These are phyloP conservation scores for Caenorhabditis tropicalis DNA, from an alignment of 1,140 invertebrate species.

Conservation along the genomic window DNA sequence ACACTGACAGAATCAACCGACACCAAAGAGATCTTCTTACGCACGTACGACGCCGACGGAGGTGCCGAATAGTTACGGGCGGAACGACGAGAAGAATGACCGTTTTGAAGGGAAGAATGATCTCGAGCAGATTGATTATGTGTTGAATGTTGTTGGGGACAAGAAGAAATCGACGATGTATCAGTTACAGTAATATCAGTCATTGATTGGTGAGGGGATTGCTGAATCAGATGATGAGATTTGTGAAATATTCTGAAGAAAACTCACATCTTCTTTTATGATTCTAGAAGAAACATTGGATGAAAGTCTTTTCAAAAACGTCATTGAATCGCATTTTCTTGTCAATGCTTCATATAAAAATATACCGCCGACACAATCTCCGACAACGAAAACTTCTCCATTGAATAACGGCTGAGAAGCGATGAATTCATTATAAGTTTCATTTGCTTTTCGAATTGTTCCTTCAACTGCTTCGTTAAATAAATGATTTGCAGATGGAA, in stretches of 20 bases:
- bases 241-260: background rate
- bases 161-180: constrained; percentile 16
- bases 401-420: constrained; percentile 60
- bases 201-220: constrained; percentile 48
- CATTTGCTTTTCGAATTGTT: constrained; percentile 66
- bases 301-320: background rate
- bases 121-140: constrained; percentile 11
- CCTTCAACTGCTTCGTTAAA: constrained; percentile 64
- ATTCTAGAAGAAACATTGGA: background rate
- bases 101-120: constrained; percentile 19
- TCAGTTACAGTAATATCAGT: background rate
- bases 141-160: background rate
- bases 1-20: constrained; percentile 49
- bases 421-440: constrained; percentile 61
- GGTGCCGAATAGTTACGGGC: constrained; percentile 42
- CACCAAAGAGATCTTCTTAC: constrained; percentile 49
- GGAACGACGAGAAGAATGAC: constrained; percentile 16
- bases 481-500: constrained; percentile 54
- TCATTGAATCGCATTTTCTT: constrained; percentile 24
- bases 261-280: constrained; percentile 41
- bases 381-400: constrained; percentile 69
- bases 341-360: constrained; percentile 68
- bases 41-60: constrained; percentile 42
- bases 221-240: constrained; percentile 31
- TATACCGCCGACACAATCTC: constrained; percentile 68